phyloP scores from a whole-genome alignment of 2,113 vertebrate species.

The Crypturellus undulatus region DNA sequence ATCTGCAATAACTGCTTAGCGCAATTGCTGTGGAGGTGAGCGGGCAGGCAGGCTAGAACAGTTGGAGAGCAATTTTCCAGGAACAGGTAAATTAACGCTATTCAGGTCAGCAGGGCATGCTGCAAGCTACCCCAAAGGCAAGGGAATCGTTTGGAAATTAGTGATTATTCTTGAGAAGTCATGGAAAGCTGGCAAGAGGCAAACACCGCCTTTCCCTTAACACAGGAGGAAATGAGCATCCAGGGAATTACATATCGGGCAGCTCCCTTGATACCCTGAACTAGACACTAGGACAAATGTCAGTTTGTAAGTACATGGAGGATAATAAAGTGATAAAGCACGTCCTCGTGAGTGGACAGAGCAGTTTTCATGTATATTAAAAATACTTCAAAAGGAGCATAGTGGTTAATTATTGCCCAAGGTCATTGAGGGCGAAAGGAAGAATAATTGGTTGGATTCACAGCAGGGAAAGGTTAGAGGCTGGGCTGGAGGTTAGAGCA shows the following conservation, averaged over 20 bases:
- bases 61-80: background rate
- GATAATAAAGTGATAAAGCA: background rate
- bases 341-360: background rate
- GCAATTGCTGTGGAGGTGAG: background rate
- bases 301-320: background rate
- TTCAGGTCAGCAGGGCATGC: background rate
- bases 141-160: background rate
- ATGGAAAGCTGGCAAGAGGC: background rate
- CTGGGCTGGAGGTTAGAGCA: background rate
- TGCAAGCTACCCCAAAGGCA: background rate
- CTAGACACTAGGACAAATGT: background rate
- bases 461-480: background rate
- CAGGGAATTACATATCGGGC: background rate
- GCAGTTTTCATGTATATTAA: background rate
- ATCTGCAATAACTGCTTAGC: background rate
- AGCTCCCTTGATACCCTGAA: background rate
- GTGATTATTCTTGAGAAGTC: background rate
- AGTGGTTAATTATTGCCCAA: background rate
- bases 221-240: background rate
- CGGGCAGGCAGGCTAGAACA: background rate
- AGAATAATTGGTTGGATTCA: background rate
- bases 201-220: background rate
- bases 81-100: background rate
- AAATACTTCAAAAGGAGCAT: background rate
- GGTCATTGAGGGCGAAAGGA: background rate